Evolutionary conservation across 1,140 invertebrate genomes (phyloP), one percentile per base, ranked within the genome.

Genomic region (Plodia interpunctella): DNA sequence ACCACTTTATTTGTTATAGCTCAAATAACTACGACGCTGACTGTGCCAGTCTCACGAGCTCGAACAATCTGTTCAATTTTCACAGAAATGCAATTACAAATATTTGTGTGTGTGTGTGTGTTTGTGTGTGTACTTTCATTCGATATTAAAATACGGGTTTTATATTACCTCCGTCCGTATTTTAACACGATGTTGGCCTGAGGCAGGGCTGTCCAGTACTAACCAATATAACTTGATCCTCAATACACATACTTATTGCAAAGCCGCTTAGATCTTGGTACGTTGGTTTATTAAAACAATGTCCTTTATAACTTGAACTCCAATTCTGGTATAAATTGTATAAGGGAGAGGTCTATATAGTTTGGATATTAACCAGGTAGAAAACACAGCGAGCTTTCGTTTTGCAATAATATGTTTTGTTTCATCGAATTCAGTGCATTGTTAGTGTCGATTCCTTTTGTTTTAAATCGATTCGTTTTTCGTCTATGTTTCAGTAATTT

Each of bases 361-460:
- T 55, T 63, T 72, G 70, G 72, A 32, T 52, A 13, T 55, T 54
- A 58, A 57, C 68, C 63, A 72, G 55, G 63, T 64, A 59, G 62
- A 68, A 44, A 55, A 55, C 59, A 61, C 61, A 63, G 63, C 56
- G 54, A 62, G 57, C 65, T 78, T 75, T 69, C 66, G 72, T 72
- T 73, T 71, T 58, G 63, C 64, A 64, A 68, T 74, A 63, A 60
- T 62, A 71, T 25, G 21, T 25, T 55, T 55, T n/a, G 13, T 44
- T 44, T 17, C 38, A n/a, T 15, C 38, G 13, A 44, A 15, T 44
- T 17, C 38, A 44, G 13, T 44, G 38, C 15, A 44, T 15, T 44
- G 13, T 57, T 59, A 59, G 56, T 28, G 59, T 63, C 55, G 55
- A 60, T 59, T 50, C 50, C 59, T 65, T 61, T 32, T 66, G 61